Conservation (phyloP, 2,797 vertebrate genomes). For the Typhlichthys eigenmanni region DNA sequence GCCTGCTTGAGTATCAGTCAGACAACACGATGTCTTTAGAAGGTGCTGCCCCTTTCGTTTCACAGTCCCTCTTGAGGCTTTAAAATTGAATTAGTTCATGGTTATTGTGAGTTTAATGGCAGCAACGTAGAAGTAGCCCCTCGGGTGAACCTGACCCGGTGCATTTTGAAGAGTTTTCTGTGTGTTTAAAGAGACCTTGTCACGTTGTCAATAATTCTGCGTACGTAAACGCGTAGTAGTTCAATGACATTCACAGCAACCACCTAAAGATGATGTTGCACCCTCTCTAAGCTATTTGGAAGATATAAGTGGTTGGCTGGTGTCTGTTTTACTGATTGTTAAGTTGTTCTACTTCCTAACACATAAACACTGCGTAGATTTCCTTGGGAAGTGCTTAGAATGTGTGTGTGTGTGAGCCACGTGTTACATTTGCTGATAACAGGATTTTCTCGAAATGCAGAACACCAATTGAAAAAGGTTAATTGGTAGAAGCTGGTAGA, state of each 20-base stretch:
- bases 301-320: constrained; percentile 68
- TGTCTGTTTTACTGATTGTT: constrained; percentile 79
- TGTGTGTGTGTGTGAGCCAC: constrained; percentile 61
- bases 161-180: constrained; percentile 40
- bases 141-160: constrained; percentile 47
- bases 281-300: constrained; percentile 69
- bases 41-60: constrained; percentile 11
- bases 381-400: constrained; percentile 73
- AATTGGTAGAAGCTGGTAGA: constrained; percentile 79
- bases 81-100: constrained; percentile 13
- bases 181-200: constrained; percentile 68
- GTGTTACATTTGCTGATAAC: constrained; percentile 85
- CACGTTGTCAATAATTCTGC: constrained; percentile 63
- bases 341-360: constrained; percentile 74
- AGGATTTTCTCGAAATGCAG: constrained; percentile 81
- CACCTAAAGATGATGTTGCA: constrained; percentile 71
- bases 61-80: constrained; percentile 16
- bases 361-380: constrained; percentile 73
- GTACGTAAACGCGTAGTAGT: constrained; percentile 68
- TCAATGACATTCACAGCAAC: constrained; percentile 72
- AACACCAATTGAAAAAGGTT: constrained; percentile 81
- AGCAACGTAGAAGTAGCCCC: constrained; percentile 31
- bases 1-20: constrained; percentile 38
- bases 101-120: constrained; percentile 29
- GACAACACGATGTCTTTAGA: constrained; percentile 20